Evolutionary conservation across 2,797 vertebrate species (phyloP).

Genomic region (Australoheros facetus): DNA sequence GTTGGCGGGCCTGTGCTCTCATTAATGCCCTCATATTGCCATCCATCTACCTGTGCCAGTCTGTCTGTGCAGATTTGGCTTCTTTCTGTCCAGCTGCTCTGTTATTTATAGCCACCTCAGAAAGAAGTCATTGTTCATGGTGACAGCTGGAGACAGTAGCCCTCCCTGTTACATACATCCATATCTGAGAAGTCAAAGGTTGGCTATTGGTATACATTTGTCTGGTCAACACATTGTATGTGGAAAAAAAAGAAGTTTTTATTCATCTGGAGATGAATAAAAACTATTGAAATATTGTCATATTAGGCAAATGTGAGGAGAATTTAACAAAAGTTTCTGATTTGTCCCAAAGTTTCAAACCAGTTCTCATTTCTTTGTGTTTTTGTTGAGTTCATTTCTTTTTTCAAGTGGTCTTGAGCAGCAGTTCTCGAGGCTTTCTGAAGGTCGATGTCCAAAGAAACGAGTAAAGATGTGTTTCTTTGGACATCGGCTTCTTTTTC

Average conservation of each 20-base stretch:
- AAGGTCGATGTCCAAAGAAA: no score
- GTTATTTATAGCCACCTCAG: constrained; percentile 64
- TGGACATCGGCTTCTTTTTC: no score
- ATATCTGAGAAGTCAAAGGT: not conserved
- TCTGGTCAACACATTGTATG: no score
- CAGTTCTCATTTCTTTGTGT: no score
- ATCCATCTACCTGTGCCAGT: constrained; percentile 59
- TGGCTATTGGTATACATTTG: constrained; percentile 6
- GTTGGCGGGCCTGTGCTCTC: constrained; percentile 49
- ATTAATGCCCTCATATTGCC: constrained; percentile 59
- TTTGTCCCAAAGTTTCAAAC: no score
- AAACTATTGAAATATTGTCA: not conserved
- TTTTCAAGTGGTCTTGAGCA: no score
- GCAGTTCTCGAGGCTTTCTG: no score
- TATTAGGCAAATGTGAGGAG: not conserved
- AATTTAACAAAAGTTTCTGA: no score
- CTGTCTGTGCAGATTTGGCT: constrained; percentile 50
- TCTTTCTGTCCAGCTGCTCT: constrained; percentile 59
- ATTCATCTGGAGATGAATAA: not conserved
- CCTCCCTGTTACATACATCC: not conserved
- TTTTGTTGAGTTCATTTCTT: no score
- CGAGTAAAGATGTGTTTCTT: no score
- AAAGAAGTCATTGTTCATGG: constrained; percentile 33
- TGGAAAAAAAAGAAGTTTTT: no score
- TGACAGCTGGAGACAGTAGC: constrained; percentile 50